Conservation (phyloP, 2,113 vertebrate genomes). For the Hystrix brachyura region DNA sequence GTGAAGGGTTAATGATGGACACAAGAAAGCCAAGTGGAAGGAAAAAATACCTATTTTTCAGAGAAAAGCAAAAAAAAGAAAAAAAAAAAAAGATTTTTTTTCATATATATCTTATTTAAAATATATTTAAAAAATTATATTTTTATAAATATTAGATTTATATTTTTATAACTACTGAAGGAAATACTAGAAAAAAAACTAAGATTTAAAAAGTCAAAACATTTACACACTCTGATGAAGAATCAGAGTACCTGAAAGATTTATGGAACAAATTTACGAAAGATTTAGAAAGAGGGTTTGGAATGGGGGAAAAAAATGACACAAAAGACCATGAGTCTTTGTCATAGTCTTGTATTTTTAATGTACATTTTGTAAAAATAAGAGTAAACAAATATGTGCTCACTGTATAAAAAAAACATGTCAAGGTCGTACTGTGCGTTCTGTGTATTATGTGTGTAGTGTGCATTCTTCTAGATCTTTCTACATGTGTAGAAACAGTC, state of each 20-base stretch:
- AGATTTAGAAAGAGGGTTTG: background rate
- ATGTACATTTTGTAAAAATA: conserved; percentile 13
- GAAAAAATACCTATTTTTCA: background rate
- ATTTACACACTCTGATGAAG: background rate
- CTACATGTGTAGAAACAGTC: background rate
- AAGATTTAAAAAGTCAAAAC: background rate
- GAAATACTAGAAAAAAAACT: background rate
- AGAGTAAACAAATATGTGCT: background rate
- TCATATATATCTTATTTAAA: no score
- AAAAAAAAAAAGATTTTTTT: background rate
- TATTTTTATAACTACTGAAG: background rate
- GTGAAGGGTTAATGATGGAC: background rate
- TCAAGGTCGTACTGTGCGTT: background rate
- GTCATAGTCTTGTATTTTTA: background rate
- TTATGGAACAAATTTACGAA: background rate
- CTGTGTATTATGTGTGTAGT: background rate
- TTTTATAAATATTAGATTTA: no score
- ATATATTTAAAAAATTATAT: no score
- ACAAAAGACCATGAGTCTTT: background rate
- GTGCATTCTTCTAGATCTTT: background rate
- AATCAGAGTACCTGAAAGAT: background rate
- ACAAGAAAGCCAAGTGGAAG: background rate
- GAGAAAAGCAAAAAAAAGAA: background rate
- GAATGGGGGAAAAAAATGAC: background rate
- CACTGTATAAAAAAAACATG: background rate